A percentile compares a stretch with the other conserved stretches of the same genome.
These are phyloP conservation scores for Pristionchus arcanus DNA, from an alignment of 2,888 invertebrate genomes.

Conservation along the genomic window DNA sequence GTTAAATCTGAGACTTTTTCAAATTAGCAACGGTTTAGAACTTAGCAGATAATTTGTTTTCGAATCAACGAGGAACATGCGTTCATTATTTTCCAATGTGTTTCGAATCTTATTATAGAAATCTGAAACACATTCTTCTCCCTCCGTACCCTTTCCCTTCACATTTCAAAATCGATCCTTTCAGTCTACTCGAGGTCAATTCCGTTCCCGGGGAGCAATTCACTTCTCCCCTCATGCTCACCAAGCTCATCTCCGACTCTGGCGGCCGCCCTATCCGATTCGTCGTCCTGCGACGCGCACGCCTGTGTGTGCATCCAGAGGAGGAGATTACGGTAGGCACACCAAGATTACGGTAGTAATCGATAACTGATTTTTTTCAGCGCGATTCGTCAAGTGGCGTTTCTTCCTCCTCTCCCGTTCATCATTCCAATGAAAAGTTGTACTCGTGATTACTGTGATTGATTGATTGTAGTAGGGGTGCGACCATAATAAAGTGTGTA, in stretches of 20 bases:
- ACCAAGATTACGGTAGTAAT: neutral
- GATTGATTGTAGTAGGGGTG: neutral
- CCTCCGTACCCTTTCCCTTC: neutral
- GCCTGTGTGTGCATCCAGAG: conserved; percentile 25
- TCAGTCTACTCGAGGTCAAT: conserved; percentile 69
- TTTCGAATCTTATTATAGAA: too few species aligned
- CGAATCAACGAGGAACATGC: too few species aligned
- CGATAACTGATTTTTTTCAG: neutral
- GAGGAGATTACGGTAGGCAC: conserved; percentile 30
- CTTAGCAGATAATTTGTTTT: too few species aligned
- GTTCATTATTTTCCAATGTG: too few species aligned
- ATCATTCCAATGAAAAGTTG: conserved; percentile 48
- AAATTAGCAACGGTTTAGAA: too few species aligned
- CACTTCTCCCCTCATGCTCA: conserved; percentile 69
- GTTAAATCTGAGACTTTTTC: neutral
- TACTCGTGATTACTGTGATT: conserved; percentile 35
- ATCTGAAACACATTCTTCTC: neutral
- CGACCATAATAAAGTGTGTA: conserved; percentile 24
- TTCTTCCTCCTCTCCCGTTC: conserved; percentile 43
- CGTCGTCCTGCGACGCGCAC: conserved; percentile 65
- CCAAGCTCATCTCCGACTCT: conserved; percentile 67
- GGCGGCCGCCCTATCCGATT: conserved; percentile 68
- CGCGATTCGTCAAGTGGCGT: conserved; percentile 48
- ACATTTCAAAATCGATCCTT: conserved; percentile 11
- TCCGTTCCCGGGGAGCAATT: conserved; percentile 67